Conservation (phyloP, 2,888 invertebrate genomes). For the Cryptus viduatorius region DNA sequence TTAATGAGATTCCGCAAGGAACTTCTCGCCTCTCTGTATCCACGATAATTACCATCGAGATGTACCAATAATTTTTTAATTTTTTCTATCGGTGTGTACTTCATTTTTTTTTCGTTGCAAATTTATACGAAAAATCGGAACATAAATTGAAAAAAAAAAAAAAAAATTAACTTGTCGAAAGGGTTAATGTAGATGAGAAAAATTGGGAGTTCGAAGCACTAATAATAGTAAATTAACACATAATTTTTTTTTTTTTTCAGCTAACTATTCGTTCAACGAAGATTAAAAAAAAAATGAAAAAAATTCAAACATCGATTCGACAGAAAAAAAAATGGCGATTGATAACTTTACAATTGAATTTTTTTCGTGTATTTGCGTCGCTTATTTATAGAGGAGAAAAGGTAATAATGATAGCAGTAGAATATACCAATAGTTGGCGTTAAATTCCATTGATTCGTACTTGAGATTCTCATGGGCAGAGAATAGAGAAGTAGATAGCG, state of each 20-base stretch:
- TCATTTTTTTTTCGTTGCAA: neutral
- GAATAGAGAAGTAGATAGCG: conserved; percentile 24
- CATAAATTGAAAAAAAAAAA: too few species aligned
- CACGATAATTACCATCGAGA: conserved; percentile 44
- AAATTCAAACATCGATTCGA: too few species aligned
- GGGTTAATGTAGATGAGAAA: too few species aligned
- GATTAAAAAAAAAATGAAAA: too few species aligned
- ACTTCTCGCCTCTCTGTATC: conserved; percentile 7
- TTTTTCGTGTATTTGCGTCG: neutral
- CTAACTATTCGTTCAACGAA: too few species aligned
- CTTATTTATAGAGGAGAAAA: neutral
- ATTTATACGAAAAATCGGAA: neutral
- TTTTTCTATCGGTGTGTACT: conserved; percentile 9
- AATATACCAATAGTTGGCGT: conserved; percentile 18
- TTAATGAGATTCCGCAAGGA: conserved; percentile 62
- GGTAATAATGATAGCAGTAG: neutral
- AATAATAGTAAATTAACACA: too few species aligned
- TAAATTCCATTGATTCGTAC: conserved; percentile 56
- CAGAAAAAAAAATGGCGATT: too few species aligned
- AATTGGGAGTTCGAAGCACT: too few species aligned
- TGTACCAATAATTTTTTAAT: conserved; percentile 31
- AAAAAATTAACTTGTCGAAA: too few species aligned
- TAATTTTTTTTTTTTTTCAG: too few species aligned
- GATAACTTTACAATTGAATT: neutral
- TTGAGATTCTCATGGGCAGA: conserved; percentile 56